Percentiles rank a stretch among this genome's conserved stretches.
Conservation (phyloP, 1,140 invertebrate species). For the Trichomalopsis sarcophagae region DNA sequence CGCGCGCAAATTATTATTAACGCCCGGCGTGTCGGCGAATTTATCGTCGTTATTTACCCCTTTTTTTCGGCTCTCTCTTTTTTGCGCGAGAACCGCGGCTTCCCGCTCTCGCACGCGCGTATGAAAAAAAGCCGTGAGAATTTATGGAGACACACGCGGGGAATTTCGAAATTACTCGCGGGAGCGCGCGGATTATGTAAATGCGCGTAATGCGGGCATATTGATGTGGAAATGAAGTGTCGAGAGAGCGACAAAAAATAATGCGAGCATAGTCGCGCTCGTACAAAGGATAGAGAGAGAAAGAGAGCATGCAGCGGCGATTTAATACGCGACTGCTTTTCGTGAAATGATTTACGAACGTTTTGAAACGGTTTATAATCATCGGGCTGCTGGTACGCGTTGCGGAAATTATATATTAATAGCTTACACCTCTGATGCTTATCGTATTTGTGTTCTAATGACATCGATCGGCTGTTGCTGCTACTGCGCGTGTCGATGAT, state of each 20-base stretch:
- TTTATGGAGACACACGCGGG: slow-evolving; percentile 37
- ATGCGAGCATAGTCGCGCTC: not conserved
- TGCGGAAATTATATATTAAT: slow-evolving; percentile 48
- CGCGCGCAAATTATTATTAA: slow-evolving; percentile 51
- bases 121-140: slow-evolving; percentile 21
- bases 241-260: not conserved
- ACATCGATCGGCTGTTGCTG: slow-evolving; percentile 9
- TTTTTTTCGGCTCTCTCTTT: slow-evolving; percentile 1
- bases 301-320: not conserved
- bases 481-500: not conserved
- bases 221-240: slow-evolving; percentile 45
- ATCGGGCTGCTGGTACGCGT: slow-evolving; percentile 31
- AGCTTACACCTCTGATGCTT: slow-evolving; percentile 38
- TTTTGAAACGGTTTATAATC: slow-evolving; percentile 36
- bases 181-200: slow-evolving; percentile 43
- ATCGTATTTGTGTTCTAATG: slow-evolving; percentile 40
- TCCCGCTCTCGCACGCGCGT: not conserved
- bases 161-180: slow-evolving; percentile 49
- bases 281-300: not conserved
- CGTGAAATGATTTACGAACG: slow-evolving; percentile 33
- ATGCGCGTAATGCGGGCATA: slow-evolving; percentile 37
- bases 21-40: slow-evolving; percentile 48
- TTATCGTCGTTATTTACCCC: slow-evolving; percentile 50
- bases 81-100: not conserved
- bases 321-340: not conserved